phyloP scores from a whole-genome alignment of 1,140 invertebrate genomes.

The Caenorhabditis briggsae region DNA sequence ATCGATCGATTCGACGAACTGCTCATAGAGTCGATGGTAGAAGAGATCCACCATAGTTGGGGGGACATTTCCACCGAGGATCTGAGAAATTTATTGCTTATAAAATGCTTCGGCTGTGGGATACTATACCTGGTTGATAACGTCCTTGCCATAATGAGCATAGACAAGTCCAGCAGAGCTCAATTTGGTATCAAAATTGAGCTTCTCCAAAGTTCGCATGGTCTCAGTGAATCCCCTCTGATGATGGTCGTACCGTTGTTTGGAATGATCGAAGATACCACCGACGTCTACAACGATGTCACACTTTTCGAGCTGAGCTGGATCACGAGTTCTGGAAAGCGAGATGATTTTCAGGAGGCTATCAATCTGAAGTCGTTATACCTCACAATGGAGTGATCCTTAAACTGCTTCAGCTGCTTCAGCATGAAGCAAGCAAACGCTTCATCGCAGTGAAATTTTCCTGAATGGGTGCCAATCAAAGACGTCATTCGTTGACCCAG shows the following conservation, averaged over 20 bases:
- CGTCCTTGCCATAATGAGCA: slow-evolving; percentile 87
- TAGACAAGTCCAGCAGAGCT: slow-evolving; percentile 96
- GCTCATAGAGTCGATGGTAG: slow-evolving; percentile 89
- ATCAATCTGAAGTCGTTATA: slow-evolving; percentile 58
- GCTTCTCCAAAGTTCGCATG: slow-evolving; percentile 80
- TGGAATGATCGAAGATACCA: slow-evolving; percentile 86
- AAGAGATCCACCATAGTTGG: slow-evolving; percentile 78
- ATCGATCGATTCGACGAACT: slow-evolving; percentile 93
- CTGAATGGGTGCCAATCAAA: slow-evolving; percentile 82
- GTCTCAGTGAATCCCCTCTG: slow-evolving; percentile 86
- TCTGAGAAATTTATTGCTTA: slow-evolving; percentile 70
- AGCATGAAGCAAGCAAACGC: slow-evolving; percentile 92
- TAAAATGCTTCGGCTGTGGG: too few relatives aligned
- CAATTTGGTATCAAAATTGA: slow-evolving; percentile 82
- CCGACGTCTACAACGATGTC: slow-evolving; percentile 97
- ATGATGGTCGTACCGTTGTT: slow-evolving; percentile 92
- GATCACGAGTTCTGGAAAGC: slow-evolving; percentile 81
- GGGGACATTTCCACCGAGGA: slow-evolving; percentile 17
- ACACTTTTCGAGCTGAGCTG: slow-evolving; percentile 84
- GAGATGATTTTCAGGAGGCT: neutral
- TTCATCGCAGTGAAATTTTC: slow-evolving; percentile 94
- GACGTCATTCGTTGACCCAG: slow-evolving; percentile 3
- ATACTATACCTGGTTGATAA: slow-evolving; percentile 81
- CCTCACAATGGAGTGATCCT: slow-evolving; percentile 87
- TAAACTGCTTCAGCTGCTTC: slow-evolving; percentile 86